These are phyloP conservation scores for Kryptolebias ocellatus DNA, from an alignment of 2,797 vertebrate species.

Conservation along the genomic window DNA sequence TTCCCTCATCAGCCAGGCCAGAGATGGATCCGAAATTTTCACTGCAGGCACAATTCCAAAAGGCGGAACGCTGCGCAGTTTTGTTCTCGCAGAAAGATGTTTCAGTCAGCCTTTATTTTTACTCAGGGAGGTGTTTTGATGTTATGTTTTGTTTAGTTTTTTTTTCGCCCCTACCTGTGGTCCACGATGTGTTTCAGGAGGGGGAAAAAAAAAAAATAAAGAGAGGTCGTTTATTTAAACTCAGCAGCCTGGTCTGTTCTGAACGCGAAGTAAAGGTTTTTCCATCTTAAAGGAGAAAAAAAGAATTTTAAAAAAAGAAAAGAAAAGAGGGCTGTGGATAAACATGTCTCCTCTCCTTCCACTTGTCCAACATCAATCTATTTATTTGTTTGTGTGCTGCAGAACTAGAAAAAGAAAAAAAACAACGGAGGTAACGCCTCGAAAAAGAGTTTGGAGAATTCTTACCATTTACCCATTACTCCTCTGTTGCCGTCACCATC, in stretches of 20 bases:
- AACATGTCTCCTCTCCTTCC: slow-evolving; percentile 43
- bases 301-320: slow-evolving; percentile 21
- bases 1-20: slow-evolving; percentile 35
- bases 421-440: slow-evolving; percentile 17
- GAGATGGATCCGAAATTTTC: slow-evolving; percentile 52
- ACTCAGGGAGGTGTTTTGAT: slow-evolving; percentile 32
- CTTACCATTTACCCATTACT: too few species aligned
- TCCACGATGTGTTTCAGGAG: slow-evolving; percentile 41
- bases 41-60: slow-evolving; percentile 45
- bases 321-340: slow-evolving; percentile 41
- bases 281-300: slow-evolving; percentile 40
- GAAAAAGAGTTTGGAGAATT: slow-evolving; percentile 4
- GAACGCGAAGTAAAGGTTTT: too few species aligned
- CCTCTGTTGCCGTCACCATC: too few species aligned
- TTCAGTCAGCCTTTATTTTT: slow-evolving; percentile 1
- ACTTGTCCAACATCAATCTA: slow-evolving; percentile 34
- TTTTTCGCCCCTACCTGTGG: slow-evolving; percentile 35
- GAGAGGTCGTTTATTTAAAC: slow-evolving; percentile 34
- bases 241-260: not conserved
- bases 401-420: slow-evolving; percentile 47
- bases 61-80: slow-evolving; percentile 41
- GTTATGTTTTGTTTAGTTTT: too few species aligned
- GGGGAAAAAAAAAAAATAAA: slow-evolving; percentile 27
- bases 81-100: slow-evolving; percentile 13
- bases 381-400: slow-evolving; percentile 41